phyloP scores from a whole-genome alignment of 2,113 vertebrate species.

The Bettongia penicillata region DNA sequence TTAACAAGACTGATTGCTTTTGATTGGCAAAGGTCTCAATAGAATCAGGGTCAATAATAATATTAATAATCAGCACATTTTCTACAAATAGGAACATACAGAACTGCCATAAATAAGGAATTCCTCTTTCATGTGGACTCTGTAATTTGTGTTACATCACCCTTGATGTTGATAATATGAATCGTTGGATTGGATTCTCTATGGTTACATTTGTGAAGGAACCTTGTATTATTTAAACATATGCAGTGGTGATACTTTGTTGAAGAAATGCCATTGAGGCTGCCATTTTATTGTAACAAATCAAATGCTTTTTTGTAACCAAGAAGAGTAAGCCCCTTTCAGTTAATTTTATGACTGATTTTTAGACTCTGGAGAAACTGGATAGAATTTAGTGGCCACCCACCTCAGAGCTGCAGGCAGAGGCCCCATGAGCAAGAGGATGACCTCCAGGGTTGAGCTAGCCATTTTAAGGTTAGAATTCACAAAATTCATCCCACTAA shows the following conservation, averaged over 20 bases:
- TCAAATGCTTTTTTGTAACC: neutral
- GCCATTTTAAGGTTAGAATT: too few relatives aligned
- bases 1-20: neutral
- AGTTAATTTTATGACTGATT: neutral
- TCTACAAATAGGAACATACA: neutral
- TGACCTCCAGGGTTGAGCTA: too few relatives aligned
- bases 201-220: neutral
- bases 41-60: too few relatives aligned
- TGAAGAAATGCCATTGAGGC: neutral
- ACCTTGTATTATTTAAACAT: neutral
- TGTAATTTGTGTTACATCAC: neutral
- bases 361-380: neutral
- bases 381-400: too few relatives aligned
- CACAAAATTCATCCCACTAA: too few relatives aligned
- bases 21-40: neutral
- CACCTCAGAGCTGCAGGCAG: too few relatives aligned
- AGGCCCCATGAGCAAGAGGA: too few relatives aligned
- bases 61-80: neutral
- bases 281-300: neutral
- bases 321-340: neutral
- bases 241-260: neutral
- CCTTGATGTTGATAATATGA: neutral
- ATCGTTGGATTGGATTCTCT: neutral
- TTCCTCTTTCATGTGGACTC: neutral
- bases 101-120: neutral